phyloP scores from a whole-genome alignment of 2,888 invertebrate genomes.

The Lottia gigantea region DNA sequence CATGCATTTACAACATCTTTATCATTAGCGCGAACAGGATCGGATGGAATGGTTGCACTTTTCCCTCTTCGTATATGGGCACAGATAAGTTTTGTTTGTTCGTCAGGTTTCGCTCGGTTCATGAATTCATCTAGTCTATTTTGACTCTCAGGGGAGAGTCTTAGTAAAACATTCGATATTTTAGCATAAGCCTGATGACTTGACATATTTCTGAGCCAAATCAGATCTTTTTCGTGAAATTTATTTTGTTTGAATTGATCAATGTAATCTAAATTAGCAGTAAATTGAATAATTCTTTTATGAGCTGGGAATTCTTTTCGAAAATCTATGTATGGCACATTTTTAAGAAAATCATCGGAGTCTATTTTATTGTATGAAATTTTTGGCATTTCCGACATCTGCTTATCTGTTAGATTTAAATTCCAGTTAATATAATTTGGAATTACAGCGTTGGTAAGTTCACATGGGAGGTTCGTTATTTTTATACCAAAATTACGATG shows the following conservation, averaged over 20 bases:
- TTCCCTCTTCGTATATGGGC: conserved; percentile 25
- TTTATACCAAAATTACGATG: conserved; percentile 22
- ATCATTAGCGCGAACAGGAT: conserved; percentile 2
- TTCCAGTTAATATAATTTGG: conserved; percentile 26
- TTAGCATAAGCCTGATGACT: conserved; percentile 12
- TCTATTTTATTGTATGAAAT: neutral
- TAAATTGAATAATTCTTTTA: conserved; percentile 19
- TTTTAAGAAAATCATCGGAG: neutral
- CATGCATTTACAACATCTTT: conserved; percentile 1
- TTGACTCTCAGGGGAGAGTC: neutral
- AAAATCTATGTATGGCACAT: conserved; percentile 18
- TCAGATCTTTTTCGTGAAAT: conserved; percentile 14
- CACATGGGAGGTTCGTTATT: conserved; percentile 21
- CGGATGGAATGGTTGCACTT: conserved; percentile 25
- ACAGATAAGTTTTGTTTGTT: conserved; percentile 19
- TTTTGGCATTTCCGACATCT: neutral
- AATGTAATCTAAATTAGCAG: conserved; percentile 17
- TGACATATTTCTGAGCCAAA: conserved; percentile 9
- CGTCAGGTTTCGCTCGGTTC: neutral
- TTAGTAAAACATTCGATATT: conserved; percentile 14
- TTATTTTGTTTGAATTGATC: conserved; percentile 12
- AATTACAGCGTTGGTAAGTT: conserved; percentile 13
- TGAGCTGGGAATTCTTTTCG: conserved; percentile 9
- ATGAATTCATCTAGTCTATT: conserved; percentile 11
- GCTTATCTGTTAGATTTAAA: neutral